phyloP scores from a whole-genome alignment of 2,888 invertebrate genomes.

The Bruchidius siliquastri region DNA sequence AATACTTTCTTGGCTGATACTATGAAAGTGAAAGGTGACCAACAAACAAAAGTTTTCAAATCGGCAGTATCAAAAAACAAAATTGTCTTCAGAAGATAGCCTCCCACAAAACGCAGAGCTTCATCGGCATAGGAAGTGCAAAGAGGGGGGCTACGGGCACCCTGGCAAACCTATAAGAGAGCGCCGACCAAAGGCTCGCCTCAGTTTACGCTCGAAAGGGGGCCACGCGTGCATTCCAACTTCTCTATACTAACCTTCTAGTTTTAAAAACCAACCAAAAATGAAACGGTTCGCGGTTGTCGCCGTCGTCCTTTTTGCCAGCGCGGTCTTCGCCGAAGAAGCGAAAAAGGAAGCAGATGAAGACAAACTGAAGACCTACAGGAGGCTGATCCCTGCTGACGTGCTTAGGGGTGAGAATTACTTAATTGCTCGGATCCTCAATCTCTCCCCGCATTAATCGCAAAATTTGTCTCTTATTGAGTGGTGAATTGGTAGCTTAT shows the following conservation, averaged over 20 bases:
- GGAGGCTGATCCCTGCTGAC: conserved; percentile 82
- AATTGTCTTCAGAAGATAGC: neutral
- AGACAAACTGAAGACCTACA: conserved; percentile 66
- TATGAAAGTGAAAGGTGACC: neutral
- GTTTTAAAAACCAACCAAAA: conserved; percentile 27
- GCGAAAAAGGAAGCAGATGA: conserved; percentile 21
- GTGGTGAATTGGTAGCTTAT: too few relatives aligned
- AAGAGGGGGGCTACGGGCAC: neutral
- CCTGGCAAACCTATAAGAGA: conserved; percentile 3
- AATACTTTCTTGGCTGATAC: too few relatives aligned
- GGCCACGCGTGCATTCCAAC: conserved; percentile 8
- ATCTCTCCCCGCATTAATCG: too few relatives aligned
- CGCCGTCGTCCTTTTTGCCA: conserved; percentile 51
- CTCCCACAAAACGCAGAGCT: neutral
- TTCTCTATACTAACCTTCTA: neutral
- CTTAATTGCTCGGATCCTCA: neutral
- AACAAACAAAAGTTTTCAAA: neutral
- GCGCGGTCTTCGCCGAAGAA: conserved; percentile 36
- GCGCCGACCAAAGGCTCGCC: conserved; percentile 4
- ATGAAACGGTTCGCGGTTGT: conserved; percentile 55
- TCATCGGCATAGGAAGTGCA: neutral
- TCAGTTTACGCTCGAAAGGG: conserved; percentile 9
- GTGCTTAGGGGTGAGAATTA: conserved; percentile 70
- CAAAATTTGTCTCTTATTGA: too few relatives aligned
- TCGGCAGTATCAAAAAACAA: neutral